These are phyloP conservation scores for Pristionchus pacificus DNA, from an alignment of 1,140 invertebrate genomes.

Conservation along the genomic window DNA sequence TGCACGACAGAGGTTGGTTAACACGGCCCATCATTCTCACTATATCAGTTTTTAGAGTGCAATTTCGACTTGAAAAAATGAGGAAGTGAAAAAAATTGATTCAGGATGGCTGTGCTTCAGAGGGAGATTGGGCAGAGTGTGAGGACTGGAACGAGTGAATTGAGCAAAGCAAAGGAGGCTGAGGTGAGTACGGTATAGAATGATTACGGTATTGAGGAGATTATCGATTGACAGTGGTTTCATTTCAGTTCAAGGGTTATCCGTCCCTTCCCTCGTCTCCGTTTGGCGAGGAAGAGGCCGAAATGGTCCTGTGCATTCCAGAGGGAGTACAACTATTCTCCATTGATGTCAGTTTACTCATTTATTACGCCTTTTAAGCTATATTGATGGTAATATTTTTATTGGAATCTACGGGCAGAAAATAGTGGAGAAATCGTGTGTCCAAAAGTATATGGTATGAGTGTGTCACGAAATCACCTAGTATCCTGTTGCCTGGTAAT, in stretches of 20 bases:
- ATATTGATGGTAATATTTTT: constrained; percentile 2
- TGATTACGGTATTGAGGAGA: too few relatives aligned
- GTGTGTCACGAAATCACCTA: too few relatives aligned
- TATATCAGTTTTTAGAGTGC: not conserved
- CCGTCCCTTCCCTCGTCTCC: not conserved
- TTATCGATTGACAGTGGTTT: not conserved
- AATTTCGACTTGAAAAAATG: constrained; percentile 2
- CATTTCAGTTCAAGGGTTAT: not conserved
- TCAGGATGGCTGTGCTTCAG: constrained; percentile 18
- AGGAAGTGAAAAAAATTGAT: not conserved
- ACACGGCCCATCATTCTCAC: not conserved
- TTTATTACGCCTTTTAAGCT: not conserved
- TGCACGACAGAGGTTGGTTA: constrained; percentile 17
- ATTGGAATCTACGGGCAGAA: too few relatives aligned
- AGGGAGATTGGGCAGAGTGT: too few relatives aligned
- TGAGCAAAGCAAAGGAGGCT: not conserved
- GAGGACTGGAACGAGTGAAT: too few relatives aligned
- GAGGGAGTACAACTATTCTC: constrained; percentile 39
- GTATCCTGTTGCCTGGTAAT: too few relatives aligned
- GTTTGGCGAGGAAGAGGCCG: constrained; percentile 21
- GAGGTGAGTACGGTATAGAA: too few relatives aligned
- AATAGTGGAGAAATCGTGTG: too few relatives aligned
- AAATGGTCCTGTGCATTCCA: constrained; percentile 35
- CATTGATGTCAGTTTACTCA: constrained; percentile 23
- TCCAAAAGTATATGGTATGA: too few relatives aligned